phyloP scores from a whole-genome alignment of 1,140 invertebrate species.

The Bombus sylvicola region DNA sequence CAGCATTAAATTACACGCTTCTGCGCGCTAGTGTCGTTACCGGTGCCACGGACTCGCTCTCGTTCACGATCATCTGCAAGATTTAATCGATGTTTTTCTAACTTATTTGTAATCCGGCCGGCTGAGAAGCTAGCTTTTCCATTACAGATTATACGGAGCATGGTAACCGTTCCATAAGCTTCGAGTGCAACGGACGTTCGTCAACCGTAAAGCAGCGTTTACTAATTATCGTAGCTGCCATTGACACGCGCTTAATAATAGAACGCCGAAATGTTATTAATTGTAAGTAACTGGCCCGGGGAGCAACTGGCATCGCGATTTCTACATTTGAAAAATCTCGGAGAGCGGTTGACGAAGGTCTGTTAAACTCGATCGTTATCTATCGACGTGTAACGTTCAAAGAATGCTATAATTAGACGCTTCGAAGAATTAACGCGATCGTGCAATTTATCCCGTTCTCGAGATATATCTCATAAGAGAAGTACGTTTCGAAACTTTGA shows the following conservation, averaged over 20 bases:
- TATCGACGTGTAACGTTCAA: background rate
- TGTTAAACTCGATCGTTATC: background rate
- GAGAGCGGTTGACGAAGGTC: rapidly evolving
- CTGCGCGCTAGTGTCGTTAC: background rate
- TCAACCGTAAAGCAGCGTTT: slow-evolving; percentile 49
- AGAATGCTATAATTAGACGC: background rate
- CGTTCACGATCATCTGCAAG: slow-evolving; percentile 10
- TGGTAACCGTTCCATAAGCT: slow-evolving; percentile 37
- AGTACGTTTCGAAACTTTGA: background rate
- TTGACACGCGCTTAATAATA: slow-evolving; percentile 50
- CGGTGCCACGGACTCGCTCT: slow-evolving; percentile 13
- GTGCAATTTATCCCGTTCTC: background rate
- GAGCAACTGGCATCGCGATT: background rate
- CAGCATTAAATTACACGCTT: slow-evolving; percentile 13
- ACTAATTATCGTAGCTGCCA: slow-evolving; percentile 49
- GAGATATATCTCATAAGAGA: background rate
- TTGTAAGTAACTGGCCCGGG: background rate
- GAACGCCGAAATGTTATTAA: slow-evolving; percentile 45
- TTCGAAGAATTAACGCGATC: background rate
- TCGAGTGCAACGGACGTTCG: slow-evolving; percentile 51
- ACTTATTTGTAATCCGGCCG: slow-evolving; percentile 15
- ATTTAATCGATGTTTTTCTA: slow-evolving; percentile 22
- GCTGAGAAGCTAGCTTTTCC: slow-evolving; percentile 11
- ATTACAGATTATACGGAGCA: slow-evolving; percentile 41
- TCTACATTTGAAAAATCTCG: background rate